Conservation (phyloP, 2,113 vertebrate genomes). For the Fukomys damarensis region DNA sequence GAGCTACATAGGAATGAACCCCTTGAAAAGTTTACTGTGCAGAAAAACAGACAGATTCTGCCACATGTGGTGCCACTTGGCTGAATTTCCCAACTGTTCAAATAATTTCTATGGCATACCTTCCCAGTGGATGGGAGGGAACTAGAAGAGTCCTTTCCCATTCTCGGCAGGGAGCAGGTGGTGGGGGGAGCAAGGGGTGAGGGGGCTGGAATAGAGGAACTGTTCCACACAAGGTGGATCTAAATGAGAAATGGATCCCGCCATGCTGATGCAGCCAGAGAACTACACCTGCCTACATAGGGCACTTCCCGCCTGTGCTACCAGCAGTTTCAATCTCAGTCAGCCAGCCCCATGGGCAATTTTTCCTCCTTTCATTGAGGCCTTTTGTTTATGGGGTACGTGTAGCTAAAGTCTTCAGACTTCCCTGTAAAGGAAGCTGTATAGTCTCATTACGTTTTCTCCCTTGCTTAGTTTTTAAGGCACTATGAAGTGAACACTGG, state of each 20-base stretch:
- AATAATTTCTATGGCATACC: constrained; percentile 22
- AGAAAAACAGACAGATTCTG: constrained; percentile 63
- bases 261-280: fast-evolving
- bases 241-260: not conserved
- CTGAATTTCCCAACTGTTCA: not conserved
- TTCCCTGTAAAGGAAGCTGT: not conserved
- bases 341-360: fast-evolving
- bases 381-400: too few species aligned
- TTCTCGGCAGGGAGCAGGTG: not conserved
- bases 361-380: not conserved
- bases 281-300: not conserved
- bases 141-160: not conserved
- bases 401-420: not conserved
- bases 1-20: not conserved
- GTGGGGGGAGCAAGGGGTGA: too few species aligned
- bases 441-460: not conserved
- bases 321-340: not conserved
- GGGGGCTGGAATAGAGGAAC: not conserved
- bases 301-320: not conserved
- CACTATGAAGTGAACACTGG: not conserved
- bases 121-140: constrained; percentile 3
- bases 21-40: constrained; percentile 22
- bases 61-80: constrained; percentile 52
- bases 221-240: not conserved
- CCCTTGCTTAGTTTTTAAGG: not conserved